A percentile compares a stretch with the other conserved stretches of the same genome.
Conservation (phyloP, 2,797 vertebrate species). For the Cyprinodon diabolis region DNA sequence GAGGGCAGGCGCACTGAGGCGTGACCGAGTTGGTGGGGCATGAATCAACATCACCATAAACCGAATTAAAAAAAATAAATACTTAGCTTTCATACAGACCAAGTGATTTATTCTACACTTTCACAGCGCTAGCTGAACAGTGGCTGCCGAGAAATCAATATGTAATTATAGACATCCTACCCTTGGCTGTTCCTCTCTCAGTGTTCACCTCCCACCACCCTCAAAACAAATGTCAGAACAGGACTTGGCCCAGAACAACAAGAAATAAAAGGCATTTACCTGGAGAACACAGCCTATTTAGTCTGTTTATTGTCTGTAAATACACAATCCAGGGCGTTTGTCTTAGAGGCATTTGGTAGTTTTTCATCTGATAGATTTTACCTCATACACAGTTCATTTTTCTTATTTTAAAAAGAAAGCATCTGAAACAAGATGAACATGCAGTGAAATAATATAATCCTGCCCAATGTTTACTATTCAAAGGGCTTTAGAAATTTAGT, state of each 20-base stretch:
- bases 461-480: not conserved
- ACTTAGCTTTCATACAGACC: conserved; percentile 77
- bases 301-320: conserved; percentile 25
- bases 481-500: not conserved
- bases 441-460: not conserved
- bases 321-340: conserved; percentile 4
- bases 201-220: conserved; percentile 61
- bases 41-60: conserved; percentile 81
- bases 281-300: conserved; percentile 28
- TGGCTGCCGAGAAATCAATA: conserved; percentile 80
- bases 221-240: conserved; percentile 79
- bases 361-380: conserved; percentile 12
- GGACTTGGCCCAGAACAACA: conserved; percentile 42
- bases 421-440: not conserved
- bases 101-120: conserved; percentile 80
- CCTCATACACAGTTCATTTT: conserved; percentile 1
- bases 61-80: conserved; percentile 83
- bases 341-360: conserved; percentile 9
- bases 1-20: conserved; percentile 48
- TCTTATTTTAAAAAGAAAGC: not conserved
- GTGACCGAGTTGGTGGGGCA: conserved; percentile 55
- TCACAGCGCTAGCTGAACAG: conserved; percentile 68
- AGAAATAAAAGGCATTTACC: conserved; percentile 56
- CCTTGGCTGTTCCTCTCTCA: conserved; percentile 69
- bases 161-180: conserved; percentile 85